Base-by-base conservation (phyloP, 2,113 vertebrate genomes). In the Ageneiosus marmoratus region DNA sequence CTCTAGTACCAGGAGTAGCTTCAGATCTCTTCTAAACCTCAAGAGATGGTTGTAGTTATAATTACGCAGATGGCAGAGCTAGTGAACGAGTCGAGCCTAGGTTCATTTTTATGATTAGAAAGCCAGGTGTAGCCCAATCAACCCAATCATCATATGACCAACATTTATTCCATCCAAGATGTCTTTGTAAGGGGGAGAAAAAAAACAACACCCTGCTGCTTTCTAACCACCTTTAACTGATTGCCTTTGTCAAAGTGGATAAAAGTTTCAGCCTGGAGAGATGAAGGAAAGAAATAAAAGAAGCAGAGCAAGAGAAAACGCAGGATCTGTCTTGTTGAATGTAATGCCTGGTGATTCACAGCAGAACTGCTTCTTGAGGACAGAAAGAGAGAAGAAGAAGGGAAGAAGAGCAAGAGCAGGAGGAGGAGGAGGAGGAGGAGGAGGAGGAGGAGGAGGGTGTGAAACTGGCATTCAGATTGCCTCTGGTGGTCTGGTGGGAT, bases 391-490 rank as follows among this genome's bases (percentile, higher is more conserved):
- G 69, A 87, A 15, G 13, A 48, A 8, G 34, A 56, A 27, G n/a
- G 60, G 73, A 67, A 51, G 72, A 88, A 27, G 24, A 62, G 72
- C 0, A 0, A 5, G 37, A 41, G 37, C 3, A 41, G 37, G 37
- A 5, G 2, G 37, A 86, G 80, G 87, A 87, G 88, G 90, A 84
- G 86, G 78, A 83, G 82, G 78, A 86, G 80, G 87, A 87, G 88
- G 90, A 84, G 86, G 78, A 83, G 82, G 16, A 78, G 67, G 88
- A 89, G 89, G 87, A 85, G 87, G 88, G 90, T 87, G 70, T 51
- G 46, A 11, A n/a, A 53, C 48, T 55, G 7, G 4, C 41, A 44
- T 13, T 41, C 32, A 32, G 65, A 29, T 73, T 72, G 62, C 63
- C 53, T 79, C 55, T 15, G 60, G 51, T n/a, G 84, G 24, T 58